Evolutionary conservation across 2,888 invertebrate genomes (phyloP).

Genomic region (Himalopsyche kuldschensis): DNA sequence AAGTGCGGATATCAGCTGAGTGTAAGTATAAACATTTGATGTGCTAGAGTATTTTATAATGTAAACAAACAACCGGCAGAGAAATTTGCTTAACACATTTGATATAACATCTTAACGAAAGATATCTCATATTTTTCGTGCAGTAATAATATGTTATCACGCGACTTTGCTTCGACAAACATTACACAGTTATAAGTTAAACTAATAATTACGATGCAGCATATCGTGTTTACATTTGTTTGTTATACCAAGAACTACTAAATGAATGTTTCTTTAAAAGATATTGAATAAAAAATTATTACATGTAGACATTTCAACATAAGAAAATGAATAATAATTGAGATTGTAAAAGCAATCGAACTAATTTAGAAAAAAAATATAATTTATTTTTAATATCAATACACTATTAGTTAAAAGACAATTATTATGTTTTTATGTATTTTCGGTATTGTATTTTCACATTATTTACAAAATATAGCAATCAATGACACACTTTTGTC

Average conservation of each 20-base stretch:
- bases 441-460: too few species aligned
- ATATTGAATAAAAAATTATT: too few species aligned
- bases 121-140: not conserved
- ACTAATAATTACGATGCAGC: not conserved
- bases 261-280: too few species aligned
- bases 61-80: constrained; percentile 7
- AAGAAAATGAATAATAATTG: too few species aligned
- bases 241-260: not conserved
- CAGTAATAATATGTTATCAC: not conserved
- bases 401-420: too few species aligned
- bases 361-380: too few species aligned
- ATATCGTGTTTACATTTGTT: not conserved
- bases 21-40: constrained; percentile 14
- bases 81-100: not conserved
- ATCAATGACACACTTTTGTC: too few species aligned
- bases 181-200: not conserved
- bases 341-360: too few species aligned
- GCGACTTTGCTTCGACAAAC: not conserved
- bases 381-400: too few species aligned
- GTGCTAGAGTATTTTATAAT: not conserved
- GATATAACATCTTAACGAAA: not conserved
- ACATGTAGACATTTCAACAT: too few species aligned
- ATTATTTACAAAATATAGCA: too few species aligned
- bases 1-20: constrained; percentile 1
- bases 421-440: too few species aligned